Conservation (phyloP, 2,113 vertebrate genomes). For the Hypomesus transpacificus region DNA sequence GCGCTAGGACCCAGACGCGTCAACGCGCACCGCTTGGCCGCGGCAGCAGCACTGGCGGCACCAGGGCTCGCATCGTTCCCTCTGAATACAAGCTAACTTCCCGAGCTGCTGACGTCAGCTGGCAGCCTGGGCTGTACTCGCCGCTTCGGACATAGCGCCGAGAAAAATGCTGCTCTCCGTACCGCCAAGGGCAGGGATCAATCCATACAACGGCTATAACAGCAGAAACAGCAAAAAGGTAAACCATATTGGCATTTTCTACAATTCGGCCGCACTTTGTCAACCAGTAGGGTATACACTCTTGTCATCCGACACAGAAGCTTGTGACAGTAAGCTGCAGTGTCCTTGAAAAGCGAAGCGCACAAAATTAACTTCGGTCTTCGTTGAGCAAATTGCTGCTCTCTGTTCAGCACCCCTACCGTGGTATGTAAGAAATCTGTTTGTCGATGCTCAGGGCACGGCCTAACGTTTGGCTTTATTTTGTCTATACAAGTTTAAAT, state of each 20-base stretch:
- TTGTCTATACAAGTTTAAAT: constrained; percentile 7
- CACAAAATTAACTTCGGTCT: constrained; percentile 52
- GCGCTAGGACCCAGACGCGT: constrained; percentile 52
- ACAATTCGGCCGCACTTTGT: constrained; percentile 37
- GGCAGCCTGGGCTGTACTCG: constrained; percentile 73
- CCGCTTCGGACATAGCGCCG: constrained; percentile 76
- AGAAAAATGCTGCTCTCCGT: constrained; percentile 93
- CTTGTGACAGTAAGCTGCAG: constrained; percentile 68
- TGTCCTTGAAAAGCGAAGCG: constrained; percentile 74
- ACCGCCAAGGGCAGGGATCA: constrained; percentile 86
- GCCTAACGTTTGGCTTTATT: constrained; percentile 37
- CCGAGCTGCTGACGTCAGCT: constrained; percentile 81
- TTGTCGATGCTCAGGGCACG: constrained; percentile 20
- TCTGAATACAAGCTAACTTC: constrained; percentile 73
- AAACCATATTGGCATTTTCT: constrained; percentile 58
- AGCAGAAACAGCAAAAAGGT: constrained; percentile 91
- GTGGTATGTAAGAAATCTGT: constrained; percentile 32
- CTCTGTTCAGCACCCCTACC: constrained; percentile 17
- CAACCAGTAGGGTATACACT: constrained; percentile 34
- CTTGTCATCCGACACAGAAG: constrained; percentile 41
- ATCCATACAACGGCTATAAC: constrained; percentile 84
- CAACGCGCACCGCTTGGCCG: constrained; percentile 25
- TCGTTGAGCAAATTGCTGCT: constrained; percentile 32
- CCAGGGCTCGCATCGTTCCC: constrained; percentile 33
- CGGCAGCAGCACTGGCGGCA: constrained; percentile 22